Base-by-base conservation (phyloP, 2,888 invertebrate genomes). In the Aproaerema taeniolella region DNA sequence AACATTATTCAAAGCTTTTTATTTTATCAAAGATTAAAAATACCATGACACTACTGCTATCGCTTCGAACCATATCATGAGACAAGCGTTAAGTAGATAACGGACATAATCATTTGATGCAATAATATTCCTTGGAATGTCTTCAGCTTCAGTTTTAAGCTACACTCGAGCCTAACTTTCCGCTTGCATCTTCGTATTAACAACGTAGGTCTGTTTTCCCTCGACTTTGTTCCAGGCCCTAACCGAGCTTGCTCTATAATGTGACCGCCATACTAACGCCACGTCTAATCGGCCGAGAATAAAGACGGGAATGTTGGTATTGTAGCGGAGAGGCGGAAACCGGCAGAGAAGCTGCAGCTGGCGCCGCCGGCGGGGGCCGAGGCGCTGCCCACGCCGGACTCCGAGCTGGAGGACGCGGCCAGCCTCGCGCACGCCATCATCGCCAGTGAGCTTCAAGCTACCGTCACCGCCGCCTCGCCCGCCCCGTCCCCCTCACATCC, bases 201-300 rank as follows among this genome's bases (percentile, higher is more conserved):
- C 86, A 69, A 64, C 60, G 82, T 76, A 77, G 83, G 73, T 74
- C 55, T 70, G 78, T 83, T 83, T 81, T 85, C 85, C 81, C 80
- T 81, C 79, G 70, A 86, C 77, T 85, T 83, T 87, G 87, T 87
- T 88, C 79, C 87, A 88, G 87, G 86, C 86, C 79, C 83, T 88
- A 87, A 87, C 86, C 86, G 86, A 81, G 87, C 86, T 87, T 88
- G 87, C 81, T 80, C 87, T 78, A 70, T 88, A 82, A 85, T 88
- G 87, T 88, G 87, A 88, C 69, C 76, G 82, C 86, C 66, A 77
- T 83, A 87, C 87, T 87, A 87, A 87, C 85, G 82, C 75, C 78
- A 71, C 68, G 79, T 69, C 72, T 86, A 83, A 86, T 66, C 75
- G 71, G 75, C 70, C 74, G 81, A 78, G 76, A 74, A 69, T 81